These are phyloP conservation scores for Paramuricea clavata DNA, from an alignment of 92 coral and sea anemone species.

Conservation along the genomic window DNA sequence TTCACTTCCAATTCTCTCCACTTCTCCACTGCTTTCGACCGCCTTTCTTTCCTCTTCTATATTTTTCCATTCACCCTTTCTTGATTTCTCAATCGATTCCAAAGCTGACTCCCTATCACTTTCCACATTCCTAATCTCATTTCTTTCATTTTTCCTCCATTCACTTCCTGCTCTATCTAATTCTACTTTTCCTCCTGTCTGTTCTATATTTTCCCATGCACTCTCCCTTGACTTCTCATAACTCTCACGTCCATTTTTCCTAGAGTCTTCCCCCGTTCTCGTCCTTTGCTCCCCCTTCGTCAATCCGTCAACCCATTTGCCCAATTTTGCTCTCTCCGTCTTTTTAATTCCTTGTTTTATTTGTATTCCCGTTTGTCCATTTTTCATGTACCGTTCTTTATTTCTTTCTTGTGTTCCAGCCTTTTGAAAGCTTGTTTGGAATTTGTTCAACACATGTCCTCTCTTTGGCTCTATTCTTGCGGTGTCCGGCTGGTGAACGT, in stretches of 20 bases:
- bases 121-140: not conserved
- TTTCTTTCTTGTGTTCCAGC: no score
- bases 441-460: no score
- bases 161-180: not conserved
- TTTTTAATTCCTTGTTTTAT: no score
- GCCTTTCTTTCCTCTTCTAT: not conserved
- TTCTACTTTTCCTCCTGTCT: not conserved
- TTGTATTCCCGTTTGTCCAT: no score
- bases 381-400: no score
- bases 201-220: not conserved
- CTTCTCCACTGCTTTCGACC: not conserved
- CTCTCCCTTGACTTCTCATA: not conserved
- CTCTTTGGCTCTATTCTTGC: no score
- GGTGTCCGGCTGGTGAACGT: no score
- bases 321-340: no score
- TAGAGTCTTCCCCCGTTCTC: not conserved
- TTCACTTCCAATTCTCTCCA: constrained; percentile 5
- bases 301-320: no score
- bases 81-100: not conserved
- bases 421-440: no score
- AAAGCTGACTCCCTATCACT: no score
- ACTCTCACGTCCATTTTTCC: not conserved
- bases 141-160: not conserved
- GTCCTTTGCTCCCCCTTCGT: not conserved
- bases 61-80: not conserved